phyloP scores from a whole-genome alignment of 2,113 vertebrate species.

The Passer montanus region DNA sequence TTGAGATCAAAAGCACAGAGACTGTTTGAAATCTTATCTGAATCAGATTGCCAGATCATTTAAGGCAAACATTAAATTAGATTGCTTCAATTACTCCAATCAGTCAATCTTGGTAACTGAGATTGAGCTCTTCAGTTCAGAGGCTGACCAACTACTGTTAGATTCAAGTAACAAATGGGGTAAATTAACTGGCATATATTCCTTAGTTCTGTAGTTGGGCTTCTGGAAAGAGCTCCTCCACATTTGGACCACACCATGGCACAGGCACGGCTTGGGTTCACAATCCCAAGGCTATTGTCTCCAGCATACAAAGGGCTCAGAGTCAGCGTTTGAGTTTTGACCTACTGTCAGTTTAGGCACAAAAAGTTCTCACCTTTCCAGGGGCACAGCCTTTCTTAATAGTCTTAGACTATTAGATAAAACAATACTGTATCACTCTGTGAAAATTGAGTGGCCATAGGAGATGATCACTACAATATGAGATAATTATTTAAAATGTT shows the following conservation, averaged over 20 bases:
- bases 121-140: neutral
- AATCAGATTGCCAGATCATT: conserved; percentile 33
- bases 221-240: neutral
- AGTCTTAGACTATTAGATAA: neutral
- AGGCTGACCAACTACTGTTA: neutral
- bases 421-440: neutral
- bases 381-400: neutral
- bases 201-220: neutral
- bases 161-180: neutral
- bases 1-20: conserved; percentile 54
- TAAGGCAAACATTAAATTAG: conserved; percentile 3
- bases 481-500: neutral
- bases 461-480: neutral
- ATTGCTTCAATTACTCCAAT: conserved; percentile 7
- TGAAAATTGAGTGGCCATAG: neutral
- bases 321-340: neutral
- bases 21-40: conserved; percentile 63
- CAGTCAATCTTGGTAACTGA: neutral
- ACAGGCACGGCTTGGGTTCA: neutral
- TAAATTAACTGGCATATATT: neutral
- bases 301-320: neutral
- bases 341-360: neutral
- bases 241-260: neutral
- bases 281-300: neutral
- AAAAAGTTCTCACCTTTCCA: neutral